Evolutionary conservation across 2,797 vertebrate genomes (phyloP).

Genomic region (Phrynocephalus forsythii): DNA sequence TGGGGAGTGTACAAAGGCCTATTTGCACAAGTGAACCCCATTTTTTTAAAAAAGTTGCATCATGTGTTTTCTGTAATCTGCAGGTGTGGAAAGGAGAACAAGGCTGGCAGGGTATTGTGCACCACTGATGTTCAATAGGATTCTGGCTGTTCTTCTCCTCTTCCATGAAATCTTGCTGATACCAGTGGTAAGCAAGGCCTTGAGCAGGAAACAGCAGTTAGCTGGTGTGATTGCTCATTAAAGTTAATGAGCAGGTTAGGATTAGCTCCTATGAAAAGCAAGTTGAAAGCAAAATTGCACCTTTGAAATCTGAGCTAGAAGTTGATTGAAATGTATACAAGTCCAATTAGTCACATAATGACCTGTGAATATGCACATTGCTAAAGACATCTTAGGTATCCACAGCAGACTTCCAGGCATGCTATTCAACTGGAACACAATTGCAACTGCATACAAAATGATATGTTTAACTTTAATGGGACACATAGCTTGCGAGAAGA

Average conservation of each 20-base stretch:
- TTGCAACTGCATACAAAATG: conserved; percentile 39
- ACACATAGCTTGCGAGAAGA: neutral
- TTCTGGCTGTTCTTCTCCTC: conserved; percentile 33
- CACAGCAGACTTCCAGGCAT: conserved; percentile 30
- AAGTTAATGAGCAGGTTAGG: conserved; percentile 68
- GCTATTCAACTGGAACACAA: conserved; percentile 34
- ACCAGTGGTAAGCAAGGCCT: conserved; percentile 33
- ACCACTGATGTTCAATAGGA: no score
- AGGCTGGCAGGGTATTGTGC: no score
- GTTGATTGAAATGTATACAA: conserved; percentile 53
- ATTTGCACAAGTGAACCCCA: no score
- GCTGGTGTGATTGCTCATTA: conserved; percentile 59
- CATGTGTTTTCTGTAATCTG: no score
- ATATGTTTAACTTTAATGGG: conserved; percentile 58
- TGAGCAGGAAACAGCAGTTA: conserved; percentile 47
- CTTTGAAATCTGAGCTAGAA: conserved; percentile 47
- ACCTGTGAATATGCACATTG: conserved; percentile 38
- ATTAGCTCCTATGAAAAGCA: conserved; percentile 61
- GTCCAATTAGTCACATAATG: conserved; percentile 48
- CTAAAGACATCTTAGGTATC: conserved; percentile 47
- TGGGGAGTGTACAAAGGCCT: no score
- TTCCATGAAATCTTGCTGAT: conserved; percentile 61
- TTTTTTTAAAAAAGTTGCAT: no score
- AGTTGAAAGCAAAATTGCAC: conserved; percentile 59
- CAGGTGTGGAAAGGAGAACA: no score